Evolutionary conservation across 2,797 vertebrate genomes (phyloP), one percentile per base, ranked within the genome.

Genomic region (Acrocephalus scirpaceus): DNA sequence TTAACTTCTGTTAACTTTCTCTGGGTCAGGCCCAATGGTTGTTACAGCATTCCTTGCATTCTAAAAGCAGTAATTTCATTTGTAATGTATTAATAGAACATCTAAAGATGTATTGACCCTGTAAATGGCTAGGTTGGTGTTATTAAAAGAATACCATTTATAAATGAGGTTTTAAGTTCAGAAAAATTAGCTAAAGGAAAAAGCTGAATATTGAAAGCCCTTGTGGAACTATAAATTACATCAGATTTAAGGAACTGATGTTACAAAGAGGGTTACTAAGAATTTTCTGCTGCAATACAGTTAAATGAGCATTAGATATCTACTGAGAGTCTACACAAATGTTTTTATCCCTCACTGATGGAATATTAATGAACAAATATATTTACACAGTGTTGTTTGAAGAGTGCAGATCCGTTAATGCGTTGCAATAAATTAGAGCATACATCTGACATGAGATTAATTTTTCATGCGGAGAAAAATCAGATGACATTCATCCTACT

Each of bases 361-460:
- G 70, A 85, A 88, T 93, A 94, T 93, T 93, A 94, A 94, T 93
- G 89, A 92, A 77, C 62, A 96, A 95, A 93, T 88, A 70, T 75
- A 65, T 67, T 75, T 96, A 83, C 45, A 81, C 70, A n/a, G 6
- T 19, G 23, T 48, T 96, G 58, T 80, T 88, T 93, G 83, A 86
- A 93, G 79, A 96, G 38, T 58, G 47, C 60, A 93, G 62, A 65
- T 78, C 51, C 20, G 19, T 88, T 95, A 94, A 80, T 71, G 56
- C 19, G 3, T 93, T 88, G 47, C 78, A 87, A 18, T 90, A 94
- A 94, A 93, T 93, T 77, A 87, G 66, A 81, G 45, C 56, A 76
- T 76, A 36, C 26, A 48, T 76, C 66, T 85, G 66, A 88, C 54
- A 66, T 45, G n/a, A 80, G 22, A 84, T 92, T 51, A 84, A 91